A percentile compares a stretch with the other conserved stretches of the same genome.
Conservation (phyloP, 2,888 invertebrate genomes). For the Orthonevra nobilis region DNA sequence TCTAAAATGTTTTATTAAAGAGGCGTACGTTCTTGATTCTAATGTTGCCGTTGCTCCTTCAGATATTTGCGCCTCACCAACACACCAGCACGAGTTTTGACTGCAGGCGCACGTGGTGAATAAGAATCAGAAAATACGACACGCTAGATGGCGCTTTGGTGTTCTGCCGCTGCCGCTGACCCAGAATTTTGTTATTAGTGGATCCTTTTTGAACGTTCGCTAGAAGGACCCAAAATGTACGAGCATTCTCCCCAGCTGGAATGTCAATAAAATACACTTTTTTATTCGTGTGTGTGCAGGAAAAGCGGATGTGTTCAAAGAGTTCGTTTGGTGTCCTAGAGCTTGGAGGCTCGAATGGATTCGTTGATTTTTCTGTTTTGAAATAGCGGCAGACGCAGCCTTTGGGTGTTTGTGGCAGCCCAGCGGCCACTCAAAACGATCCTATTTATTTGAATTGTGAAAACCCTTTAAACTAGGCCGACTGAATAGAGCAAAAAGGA, state of each 20-base stretch:
- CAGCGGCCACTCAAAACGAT: too few relatives aligned
- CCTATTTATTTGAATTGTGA: constrained; percentile 15
- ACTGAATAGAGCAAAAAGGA: background rate
- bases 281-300: background rate
- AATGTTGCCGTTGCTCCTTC: constrained; percentile 18
- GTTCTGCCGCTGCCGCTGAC: constrained; percentile 31
- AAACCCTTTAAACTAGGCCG: too few relatives aligned
- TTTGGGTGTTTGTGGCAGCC: too few relatives aligned
- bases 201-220: too few relatives aligned
- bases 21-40: constrained; percentile 32
- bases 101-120: constrained; percentile 27
- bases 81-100: background rate
- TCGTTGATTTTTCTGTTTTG: constrained; percentile 43
- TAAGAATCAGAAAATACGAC: constrained; percentile 46
- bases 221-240: too few relatives aligned
- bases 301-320: constrained; percentile 36
- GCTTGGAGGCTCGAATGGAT: constrained; percentile 56
- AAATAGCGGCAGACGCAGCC: background rate
- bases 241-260: too few relatives aligned
- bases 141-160: constrained; percentile 46
- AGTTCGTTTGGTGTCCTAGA: constrained; percentile 6
- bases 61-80: constrained; percentile 37
- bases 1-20: constrained; percentile 52
- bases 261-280: constrained; percentile 20
- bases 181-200: too few relatives aligned